Percentiles rank a stretch among this genome's conserved stretches.
Evolutionary conservation across 2,888 invertebrate genomes (phyloP).

Genomic region (Sarcophaga carnaria): DNA sequence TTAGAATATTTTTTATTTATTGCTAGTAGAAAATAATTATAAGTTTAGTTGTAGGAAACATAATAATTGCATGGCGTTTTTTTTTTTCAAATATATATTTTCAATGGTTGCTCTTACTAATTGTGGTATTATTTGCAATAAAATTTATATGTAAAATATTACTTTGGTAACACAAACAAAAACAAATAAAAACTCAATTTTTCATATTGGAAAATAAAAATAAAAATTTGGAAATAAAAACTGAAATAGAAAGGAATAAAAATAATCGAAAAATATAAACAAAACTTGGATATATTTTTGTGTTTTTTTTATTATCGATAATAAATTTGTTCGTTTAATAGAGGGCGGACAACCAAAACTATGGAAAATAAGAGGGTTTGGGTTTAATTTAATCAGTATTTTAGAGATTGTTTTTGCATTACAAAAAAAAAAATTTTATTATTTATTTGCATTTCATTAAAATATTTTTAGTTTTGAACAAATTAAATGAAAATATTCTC

Average conservation of each 20-base stretch:
- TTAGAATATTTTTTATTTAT: no score
- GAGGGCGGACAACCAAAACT: slow-evolving; percentile 66
- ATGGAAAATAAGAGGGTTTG: slow-evolving; percentile 44
- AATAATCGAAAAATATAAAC: background rate
- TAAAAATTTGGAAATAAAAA: background rate
- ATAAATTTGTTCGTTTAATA: slow-evolving; percentile 54
- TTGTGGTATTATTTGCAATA: no score
- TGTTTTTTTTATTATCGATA: background rate
- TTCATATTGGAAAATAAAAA: no score
- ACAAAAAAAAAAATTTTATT: background rate
- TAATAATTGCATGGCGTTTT: no score
- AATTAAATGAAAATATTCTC: background rate
- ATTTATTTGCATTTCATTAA: background rate
- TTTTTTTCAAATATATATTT: no score
- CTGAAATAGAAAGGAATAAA: slow-evolving; percentile 12
- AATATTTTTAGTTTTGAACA: background rate
- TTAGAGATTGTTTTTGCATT: background rate
- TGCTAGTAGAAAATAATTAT: no score
- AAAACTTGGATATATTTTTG: no score
- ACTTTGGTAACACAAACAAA: no score
- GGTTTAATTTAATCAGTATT: slow-evolving; percentile 37
- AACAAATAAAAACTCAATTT: no score
- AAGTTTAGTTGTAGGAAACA: no score
- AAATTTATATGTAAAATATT: no score
- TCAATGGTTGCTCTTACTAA: no score